Percentiles rank a stretch among this genome's conserved stretches.
phyloP scores from a whole-genome alignment of 2,888 invertebrate species.

The Monoplex corrugatus region DNA sequence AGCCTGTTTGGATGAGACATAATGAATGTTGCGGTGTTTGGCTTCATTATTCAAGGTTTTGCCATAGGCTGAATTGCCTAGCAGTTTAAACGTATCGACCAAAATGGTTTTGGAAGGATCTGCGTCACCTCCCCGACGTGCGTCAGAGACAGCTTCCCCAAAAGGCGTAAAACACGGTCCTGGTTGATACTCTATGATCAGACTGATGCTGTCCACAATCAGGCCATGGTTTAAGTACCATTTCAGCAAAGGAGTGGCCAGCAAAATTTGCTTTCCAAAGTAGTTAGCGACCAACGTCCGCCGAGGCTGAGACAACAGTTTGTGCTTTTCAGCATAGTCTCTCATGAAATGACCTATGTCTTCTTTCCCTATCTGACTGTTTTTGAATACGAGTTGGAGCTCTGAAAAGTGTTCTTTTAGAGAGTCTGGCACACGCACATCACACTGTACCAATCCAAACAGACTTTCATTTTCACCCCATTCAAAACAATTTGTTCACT shows the following conservation, averaged over 20 bases:
- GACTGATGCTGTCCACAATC: neutral
- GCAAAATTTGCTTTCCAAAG: neutral
- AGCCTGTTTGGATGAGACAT: neutral
- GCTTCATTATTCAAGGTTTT: neutral
- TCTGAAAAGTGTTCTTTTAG: neutral
- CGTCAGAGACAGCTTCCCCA: neutral
- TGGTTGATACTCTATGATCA: too few species aligned
- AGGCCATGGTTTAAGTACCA: neutral
- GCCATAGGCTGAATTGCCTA: neutral
- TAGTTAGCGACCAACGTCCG: neutral
- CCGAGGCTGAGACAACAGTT: neutral
- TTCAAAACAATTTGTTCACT: too few species aligned
- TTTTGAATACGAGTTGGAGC: neutral
- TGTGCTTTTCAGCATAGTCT: neutral
- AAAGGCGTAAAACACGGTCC: neutral
- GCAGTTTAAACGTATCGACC: neutral
- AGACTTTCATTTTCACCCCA: too few species aligned
- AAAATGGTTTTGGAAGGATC: neutral
- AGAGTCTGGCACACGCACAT: neutral
- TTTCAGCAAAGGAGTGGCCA: neutral
- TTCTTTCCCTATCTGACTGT: neutral
- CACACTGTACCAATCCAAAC: neutral
- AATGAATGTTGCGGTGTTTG: neutral
- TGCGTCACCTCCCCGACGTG: neutral
- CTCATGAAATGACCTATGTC: neutral